Conservation (phyloP, 1,140 invertebrate species). For the Trichonephila clavipes region DNA sequence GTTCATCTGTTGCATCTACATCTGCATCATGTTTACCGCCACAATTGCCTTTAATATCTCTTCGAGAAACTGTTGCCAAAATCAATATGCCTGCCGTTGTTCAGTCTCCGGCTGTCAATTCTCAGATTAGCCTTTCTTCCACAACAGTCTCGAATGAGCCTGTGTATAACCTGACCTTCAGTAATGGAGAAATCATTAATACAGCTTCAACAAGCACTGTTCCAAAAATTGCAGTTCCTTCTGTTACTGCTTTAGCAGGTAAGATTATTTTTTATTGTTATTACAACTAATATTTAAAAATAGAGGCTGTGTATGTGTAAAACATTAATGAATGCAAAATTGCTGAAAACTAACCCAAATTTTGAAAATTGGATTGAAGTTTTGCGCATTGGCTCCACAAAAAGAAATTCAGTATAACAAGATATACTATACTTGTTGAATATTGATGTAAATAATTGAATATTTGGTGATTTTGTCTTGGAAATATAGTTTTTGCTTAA, state of each 20-base stretch:
- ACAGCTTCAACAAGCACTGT: constrained; percentile 22
- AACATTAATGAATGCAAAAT: too few relatives aligned
- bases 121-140: constrained; percentile 45
- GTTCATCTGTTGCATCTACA: constrained; percentile 56
- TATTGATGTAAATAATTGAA: too few relatives aligned
- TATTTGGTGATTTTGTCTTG: too few relatives aligned
- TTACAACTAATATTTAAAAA: too few relatives aligned
- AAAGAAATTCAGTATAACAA: too few relatives aligned
- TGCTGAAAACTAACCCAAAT: too few relatives aligned
- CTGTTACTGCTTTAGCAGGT: constrained; percentile 67
- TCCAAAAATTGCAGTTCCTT: constrained; percentile 68
- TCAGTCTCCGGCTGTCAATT: neutral
- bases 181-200: constrained; percentile 73
- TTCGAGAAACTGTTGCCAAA: constrained; percentile 70
- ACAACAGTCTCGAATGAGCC: constrained; percentile 46
- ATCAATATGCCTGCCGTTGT: constrained; percentile 71
- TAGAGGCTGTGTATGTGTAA: too few relatives aligned
- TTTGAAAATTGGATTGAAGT: too few relatives aligned
- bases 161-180: constrained; percentile 68
- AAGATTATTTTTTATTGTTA: neutral
- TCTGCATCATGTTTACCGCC: constrained; percentile 58
- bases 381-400: too few relatives aligned
- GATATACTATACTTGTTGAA: too few relatives aligned
- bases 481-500: too few relatives aligned
- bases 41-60: constrained; percentile 66